phyloP scores from a whole-genome alignment of 2,888 invertebrate species.

The Cosmorhoe ocellata region DNA sequence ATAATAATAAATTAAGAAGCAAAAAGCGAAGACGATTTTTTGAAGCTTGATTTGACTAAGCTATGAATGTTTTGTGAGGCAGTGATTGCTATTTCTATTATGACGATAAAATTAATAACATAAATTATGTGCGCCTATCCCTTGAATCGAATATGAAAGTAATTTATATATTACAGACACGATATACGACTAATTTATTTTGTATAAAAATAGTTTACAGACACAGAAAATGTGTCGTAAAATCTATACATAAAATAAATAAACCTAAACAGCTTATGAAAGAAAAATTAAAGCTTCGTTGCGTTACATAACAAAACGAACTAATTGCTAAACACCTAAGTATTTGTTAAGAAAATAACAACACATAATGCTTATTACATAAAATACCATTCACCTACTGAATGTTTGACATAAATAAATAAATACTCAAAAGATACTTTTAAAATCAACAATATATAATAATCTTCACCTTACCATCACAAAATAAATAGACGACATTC shows the following conservation, averaged over 20 bases:
- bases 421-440: background rate
- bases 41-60: constrained; percentile 73
- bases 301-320: background rate
- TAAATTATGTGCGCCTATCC: constrained; percentile 20
- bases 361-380: too few relatives aligned
- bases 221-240: constrained; percentile 12
- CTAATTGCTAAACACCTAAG: background rate
- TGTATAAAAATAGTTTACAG: too few relatives aligned
- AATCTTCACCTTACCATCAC: too few relatives aligned
- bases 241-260: background rate
- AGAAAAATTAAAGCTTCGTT: constrained; percentile 14
- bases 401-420: background rate
- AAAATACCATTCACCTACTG: constrained; percentile 6
- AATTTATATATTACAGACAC: constrained; percentile 15
- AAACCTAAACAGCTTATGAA: constrained; percentile 1
- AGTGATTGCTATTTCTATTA: constrained; percentile 77
- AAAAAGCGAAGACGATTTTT: constrained; percentile 73
- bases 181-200: background rate
- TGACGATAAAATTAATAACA: constrained; percentile 29
- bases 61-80: constrained; percentile 82
- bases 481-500: too few relatives aligned
- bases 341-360: background rate
- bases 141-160: constrained; percentile 15
- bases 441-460: too few relatives aligned
- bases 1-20: constrained; percentile 71